These are phyloP conservation scores for Laticauda colubrina DNA, from an alignment of 2,113 vertebrate species.

Conservation along the genomic window DNA sequence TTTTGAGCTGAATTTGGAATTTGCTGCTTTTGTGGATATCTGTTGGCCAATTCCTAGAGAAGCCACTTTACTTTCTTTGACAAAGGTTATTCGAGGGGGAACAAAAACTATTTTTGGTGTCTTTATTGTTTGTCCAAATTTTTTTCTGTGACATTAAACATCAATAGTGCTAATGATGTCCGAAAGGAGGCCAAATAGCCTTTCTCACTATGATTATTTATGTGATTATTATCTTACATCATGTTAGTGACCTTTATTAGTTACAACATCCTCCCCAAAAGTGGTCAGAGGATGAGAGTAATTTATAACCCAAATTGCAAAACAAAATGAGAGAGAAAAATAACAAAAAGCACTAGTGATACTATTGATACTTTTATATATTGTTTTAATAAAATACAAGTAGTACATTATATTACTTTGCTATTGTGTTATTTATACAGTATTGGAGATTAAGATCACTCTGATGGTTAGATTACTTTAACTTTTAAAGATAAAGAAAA, in stretches of 20 bases:
- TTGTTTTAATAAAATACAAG: neutral
- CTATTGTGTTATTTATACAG: neutral
- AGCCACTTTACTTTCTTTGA: neutral
- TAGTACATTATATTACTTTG: neutral
- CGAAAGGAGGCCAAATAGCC: neutral
- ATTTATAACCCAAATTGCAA: neutral
- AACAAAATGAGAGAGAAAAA: neutral
- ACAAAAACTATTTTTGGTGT: neutral
- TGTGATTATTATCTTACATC: neutral
- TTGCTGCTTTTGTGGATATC: neutral
- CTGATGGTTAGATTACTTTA: neutral
- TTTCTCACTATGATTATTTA: neutral
- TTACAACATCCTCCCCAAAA: neutral
- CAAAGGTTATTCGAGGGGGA: neutral
- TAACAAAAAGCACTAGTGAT: neutral
- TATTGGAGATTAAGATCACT: neutral
- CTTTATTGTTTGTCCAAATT: neutral
- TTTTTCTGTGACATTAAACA: neutral
- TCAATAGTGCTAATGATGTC: neutral
- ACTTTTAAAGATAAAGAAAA: neutral
- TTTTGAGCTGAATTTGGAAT: neutral
- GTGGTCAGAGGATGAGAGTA: neutral
- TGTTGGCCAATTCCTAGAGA: neutral
- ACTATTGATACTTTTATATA: neutral
- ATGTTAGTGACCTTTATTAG: neutral